These are phyloP conservation scores for Anastrepha ludens DNA, from an alignment of 1,140 invertebrate species.

Conservation along the genomic window DNA sequence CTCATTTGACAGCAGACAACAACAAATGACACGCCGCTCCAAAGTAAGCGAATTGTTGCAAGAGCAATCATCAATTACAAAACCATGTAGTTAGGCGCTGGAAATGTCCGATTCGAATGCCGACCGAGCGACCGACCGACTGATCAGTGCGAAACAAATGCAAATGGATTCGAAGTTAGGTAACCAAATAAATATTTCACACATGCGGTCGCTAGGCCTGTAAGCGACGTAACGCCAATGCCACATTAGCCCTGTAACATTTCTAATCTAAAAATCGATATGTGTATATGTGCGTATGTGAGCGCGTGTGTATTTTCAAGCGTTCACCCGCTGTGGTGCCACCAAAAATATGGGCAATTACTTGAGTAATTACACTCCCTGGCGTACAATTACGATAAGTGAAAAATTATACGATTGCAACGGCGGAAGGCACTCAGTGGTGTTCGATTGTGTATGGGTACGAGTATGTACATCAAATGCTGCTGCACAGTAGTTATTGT, in stretches of 20 bases:
- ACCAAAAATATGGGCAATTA: conserved; percentile 48
- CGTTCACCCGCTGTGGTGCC: conserved; percentile 5
- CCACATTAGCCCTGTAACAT: conserved; percentile 6
- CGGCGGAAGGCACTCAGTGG: neutral
- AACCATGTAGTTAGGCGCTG: neutral
- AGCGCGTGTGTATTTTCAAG: neutral
- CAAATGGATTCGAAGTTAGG: neutral
- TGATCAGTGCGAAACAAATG: neutral
- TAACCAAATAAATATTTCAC: neutral
- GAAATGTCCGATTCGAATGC: neutral
- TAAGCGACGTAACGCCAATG: neutral
- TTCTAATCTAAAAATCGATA: conserved; percentile 33
- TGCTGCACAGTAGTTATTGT: neutral
- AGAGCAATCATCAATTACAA: conserved; percentile 32
- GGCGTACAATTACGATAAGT: conserved; percentile 48
- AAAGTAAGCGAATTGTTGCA: neutral
- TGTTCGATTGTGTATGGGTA: neutral
- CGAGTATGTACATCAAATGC: neutral
- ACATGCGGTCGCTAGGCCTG: neutral
- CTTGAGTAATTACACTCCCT: conserved; percentile 50
- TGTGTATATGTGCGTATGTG: neutral
- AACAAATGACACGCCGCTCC: neutral
- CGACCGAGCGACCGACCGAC: neutral
- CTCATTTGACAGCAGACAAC: conserved; percentile 36
- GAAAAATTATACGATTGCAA: conserved; percentile 50